Percentiles rank a stretch among this genome's conserved stretches.
These are phyloP conservation scores for Xiphorhynchus elegans DNA, from an alignment of 2,113 vertebrate species.

Conservation along the genomic window DNA sequence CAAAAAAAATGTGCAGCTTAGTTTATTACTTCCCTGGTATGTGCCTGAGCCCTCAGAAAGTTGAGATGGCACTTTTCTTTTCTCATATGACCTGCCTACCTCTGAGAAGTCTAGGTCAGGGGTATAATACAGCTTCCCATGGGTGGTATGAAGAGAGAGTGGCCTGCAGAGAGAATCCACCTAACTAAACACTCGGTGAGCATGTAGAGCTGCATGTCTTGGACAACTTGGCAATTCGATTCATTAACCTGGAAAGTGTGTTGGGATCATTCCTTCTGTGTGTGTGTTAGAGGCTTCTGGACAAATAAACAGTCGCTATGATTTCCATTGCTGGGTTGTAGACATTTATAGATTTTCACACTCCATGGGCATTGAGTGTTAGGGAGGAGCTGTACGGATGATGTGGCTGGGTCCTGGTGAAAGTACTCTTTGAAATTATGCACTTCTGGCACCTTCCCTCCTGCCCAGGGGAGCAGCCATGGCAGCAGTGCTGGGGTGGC, in stretches of 20 bases:
- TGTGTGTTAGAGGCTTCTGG: background rate
- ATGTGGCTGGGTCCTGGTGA: background rate
- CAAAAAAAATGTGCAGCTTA: background rate
- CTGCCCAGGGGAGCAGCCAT: background rate
- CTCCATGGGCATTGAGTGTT: no score
- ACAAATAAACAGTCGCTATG: background rate
- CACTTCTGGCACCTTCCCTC: background rate
- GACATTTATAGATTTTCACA: background rate
- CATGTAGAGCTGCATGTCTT: background rate
- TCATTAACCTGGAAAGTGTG: background rate
- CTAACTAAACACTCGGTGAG: background rate
- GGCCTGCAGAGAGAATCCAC: background rate
- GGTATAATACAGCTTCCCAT: fast-evolving
- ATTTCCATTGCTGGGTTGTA: background rate
- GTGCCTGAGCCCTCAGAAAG: background rate
- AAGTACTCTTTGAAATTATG: background rate
- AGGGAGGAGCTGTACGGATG: background rate
- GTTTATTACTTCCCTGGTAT: background rate
- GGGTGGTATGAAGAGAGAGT: background rate
- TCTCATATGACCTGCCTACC: background rate
- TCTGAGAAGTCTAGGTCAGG: background rate
- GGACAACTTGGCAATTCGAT: background rate
- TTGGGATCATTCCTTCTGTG: background rate
- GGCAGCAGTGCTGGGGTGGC: background rate
- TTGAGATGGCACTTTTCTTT: background rate